Conservation (phyloP, 2,113 vertebrate species). For the Rutilus rutilus region DNA sequence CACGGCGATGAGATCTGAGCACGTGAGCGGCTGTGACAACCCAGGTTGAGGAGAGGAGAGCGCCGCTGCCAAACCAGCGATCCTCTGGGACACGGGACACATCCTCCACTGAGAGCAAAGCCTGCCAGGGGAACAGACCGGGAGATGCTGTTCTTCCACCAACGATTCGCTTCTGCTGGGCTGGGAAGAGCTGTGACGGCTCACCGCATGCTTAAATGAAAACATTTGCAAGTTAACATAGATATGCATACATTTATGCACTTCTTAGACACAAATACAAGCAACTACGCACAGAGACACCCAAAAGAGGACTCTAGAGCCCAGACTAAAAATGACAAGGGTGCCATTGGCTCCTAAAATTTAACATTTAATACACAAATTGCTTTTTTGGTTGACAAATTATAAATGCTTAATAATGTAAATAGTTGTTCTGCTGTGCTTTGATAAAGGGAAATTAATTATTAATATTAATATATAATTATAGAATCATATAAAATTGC, state of each 20-base stretch:
- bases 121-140: slow-evolving; percentile 95
- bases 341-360: not conserved
- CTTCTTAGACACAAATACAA: not conserved
- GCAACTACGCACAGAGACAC: not conserved
- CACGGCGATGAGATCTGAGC: slow-evolving; percentile 87
- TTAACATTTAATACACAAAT: not conserved
- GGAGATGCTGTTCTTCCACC: slow-evolving; percentile 83
- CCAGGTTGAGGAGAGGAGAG: slow-evolving; percentile 89
- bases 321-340: not conserved
- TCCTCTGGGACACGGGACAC: slow-evolving; percentile 86
- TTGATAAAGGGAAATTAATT: not conserved
- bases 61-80: slow-evolving; percentile 95
- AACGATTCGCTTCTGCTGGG: slow-evolving; percentile 88
- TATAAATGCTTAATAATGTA: not conserved
- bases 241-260: not conserved
- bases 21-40: slow-evolving; percentile 92
- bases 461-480: not conserved
- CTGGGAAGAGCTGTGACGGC: slow-evolving; percentile 77
- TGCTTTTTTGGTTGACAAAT: not conserved
- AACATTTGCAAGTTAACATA: not conserved
- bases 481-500: too few species aligned
- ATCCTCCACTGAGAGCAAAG: slow-evolving; percentile 90
- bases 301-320: not conserved
- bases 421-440: not conserved
- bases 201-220: slow-evolving; percentile 73